Evolutionary conservation across 2,797 vertebrate genomes (phyloP), one percentile per base, ranked within the genome.

Genomic region (Sebastes oblongus): DNA sequence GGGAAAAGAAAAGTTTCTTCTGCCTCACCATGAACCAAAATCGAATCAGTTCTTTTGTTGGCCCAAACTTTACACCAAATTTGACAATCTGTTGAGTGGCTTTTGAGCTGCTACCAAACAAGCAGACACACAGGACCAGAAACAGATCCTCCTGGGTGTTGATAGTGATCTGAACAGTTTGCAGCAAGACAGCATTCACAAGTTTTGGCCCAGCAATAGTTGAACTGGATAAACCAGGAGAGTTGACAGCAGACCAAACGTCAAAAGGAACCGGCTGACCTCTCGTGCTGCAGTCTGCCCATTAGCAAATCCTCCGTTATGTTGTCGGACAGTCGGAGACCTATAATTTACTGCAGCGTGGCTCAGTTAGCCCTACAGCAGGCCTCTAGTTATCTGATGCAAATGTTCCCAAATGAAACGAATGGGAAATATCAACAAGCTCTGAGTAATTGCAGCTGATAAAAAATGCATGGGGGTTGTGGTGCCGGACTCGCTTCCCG

Each of bases 371-470:
- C 92, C 93, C 93, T 90, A 84, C 92, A 94, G 93, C 93, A 60
- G 88, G 90, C 94, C 90, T 92, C 91, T 90, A 91, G 92, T 93
- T 92, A 91, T 92, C 79, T 83, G 71, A 94, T 93, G 93, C 89
- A 91, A 90, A 92, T 94, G 74, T 93, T 92, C 83, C 88, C 92
- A 89, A 94, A 94, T 92, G 82, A 89, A 93, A 93, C 83, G 88
- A 93, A 92, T 82, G 67, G 90, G 88, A 93, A 94, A 93, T 92
- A 94, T 94, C 93, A 93, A 93, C 93, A 92, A 90, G 85, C 86
- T 85, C 86, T 86, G 85, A 93, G 92, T 94, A 94, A 94, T 94
- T 94, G 91, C 84, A 14, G 72, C 89, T 94, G 92, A 90, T 94
- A 91, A 94, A 93, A 94, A 91, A 94, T 94, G 89, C 90, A 93